Conservation (phyloP, 2,888 invertebrate species). For the Nephrotoma guestfalica region DNA sequence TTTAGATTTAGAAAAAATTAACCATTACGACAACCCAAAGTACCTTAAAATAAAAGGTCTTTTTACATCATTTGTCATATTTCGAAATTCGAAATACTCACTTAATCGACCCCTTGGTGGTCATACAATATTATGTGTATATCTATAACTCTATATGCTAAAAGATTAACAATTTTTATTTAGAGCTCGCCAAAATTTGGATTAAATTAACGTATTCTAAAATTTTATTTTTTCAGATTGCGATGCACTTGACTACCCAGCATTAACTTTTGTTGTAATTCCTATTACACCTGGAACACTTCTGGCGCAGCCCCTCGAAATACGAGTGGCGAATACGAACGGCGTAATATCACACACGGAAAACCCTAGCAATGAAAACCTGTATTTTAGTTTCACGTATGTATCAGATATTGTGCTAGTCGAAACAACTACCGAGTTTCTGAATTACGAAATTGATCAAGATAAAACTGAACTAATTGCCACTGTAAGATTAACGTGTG, state of each 20-base stretch:
- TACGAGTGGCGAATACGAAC: neutral
- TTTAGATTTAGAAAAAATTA: too few relatives aligned
- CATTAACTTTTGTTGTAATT: neutral
- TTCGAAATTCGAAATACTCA: too few relatives aligned
- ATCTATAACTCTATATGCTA: too few relatives aligned
- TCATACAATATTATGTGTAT: too few relatives aligned
- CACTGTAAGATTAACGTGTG: neutral
- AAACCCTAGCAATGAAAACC: neutral
- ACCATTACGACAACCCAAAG: too few relatives aligned
- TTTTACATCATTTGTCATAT: too few relatives aligned
- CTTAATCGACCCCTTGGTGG: too few relatives aligned
- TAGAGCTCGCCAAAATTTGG: too few relatives aligned
- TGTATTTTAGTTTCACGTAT: neutral
- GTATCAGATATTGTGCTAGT: neutral
- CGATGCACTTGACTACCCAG: too few relatives aligned
- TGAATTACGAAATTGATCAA: neutral
- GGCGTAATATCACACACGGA: neutral
- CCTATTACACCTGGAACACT: neutral
- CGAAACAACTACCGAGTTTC: neutral
- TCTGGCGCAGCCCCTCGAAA: neutral
- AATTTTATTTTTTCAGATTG: neutral
- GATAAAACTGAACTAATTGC: neutral
- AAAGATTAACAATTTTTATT: too few relatives aligned
- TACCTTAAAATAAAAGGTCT: too few relatives aligned
- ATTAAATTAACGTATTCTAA: too few relatives aligned